A percentile compares a stretch with the other conserved stretches of the same genome.
phyloP scores from a whole-genome alignment of 1,140 invertebrate species.

The Drosophila elegans region DNA sequence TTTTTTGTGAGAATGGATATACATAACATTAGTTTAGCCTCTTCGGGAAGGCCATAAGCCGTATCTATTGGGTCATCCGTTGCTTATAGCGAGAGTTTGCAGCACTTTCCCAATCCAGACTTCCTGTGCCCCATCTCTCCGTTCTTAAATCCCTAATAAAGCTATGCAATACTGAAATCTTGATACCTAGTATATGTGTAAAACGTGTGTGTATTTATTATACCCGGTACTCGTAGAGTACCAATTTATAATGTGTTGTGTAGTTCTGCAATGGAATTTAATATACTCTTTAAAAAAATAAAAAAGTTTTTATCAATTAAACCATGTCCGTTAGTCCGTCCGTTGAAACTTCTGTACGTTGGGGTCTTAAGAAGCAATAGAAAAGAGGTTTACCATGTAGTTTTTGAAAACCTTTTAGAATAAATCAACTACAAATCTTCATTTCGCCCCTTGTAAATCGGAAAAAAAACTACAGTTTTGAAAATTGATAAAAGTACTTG shows the following conservation, averaged over 20 bases:
- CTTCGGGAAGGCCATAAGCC: conserved; percentile 36
- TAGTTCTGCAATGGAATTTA: not conserved
- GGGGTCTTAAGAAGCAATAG: too few relatives aligned
- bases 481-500: not conserved
- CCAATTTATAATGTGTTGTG: not conserved
- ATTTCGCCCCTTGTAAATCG: not conserved
- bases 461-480: not conserved
- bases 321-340: not conserved
- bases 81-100: conserved; percentile 58
- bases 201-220: conserved; percentile 77
- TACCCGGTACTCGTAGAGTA: conserved; percentile 14
- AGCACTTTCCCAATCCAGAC: conserved; percentile 40
- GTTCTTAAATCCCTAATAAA: conserved; percentile 68
- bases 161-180: conserved; percentile 75
- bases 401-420: not conserved
- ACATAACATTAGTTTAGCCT: conserved; percentile 57
- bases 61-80: conserved; percentile 31
- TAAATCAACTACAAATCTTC: not conserved
- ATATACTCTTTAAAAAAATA: not conserved
- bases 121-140: conserved; percentile 11
- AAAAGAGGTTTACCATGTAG: too few relatives aligned
- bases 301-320: not conserved
- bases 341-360: not conserved
- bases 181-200: conserved; percentile 77
- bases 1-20: conserved; percentile 67